phyloP scores from a whole-genome alignment of 2,797 vertebrate species.

The Hippopotamyrus pictus region DNA sequence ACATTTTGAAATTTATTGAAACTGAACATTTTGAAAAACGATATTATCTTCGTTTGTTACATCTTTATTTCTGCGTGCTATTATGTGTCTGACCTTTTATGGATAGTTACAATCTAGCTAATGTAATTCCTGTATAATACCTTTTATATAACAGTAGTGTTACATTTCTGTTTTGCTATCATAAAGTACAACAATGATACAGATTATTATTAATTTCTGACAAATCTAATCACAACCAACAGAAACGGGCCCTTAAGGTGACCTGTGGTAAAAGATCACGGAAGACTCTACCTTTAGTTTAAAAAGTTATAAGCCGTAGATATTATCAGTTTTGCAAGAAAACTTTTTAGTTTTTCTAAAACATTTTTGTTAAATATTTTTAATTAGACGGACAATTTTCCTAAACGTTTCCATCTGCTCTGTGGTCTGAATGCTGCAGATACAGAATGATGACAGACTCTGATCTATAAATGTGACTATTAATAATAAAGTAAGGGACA shows the following conservation, averaged over 20 bases:
- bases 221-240: slow-evolving; percentile 13
- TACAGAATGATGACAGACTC: background rate
- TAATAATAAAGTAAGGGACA: background rate
- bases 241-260: slow-evolving; percentile 13
- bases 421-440: background rate
- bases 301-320: background rate
- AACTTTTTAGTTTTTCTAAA: background rate
- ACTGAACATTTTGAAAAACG: background rate
- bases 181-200: background rate
- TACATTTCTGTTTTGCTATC: background rate
- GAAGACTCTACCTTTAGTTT: slow-evolving; percentile 22
- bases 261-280: slow-evolving; percentile 13
- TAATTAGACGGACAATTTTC: background rate
- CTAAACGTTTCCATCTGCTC: background rate
- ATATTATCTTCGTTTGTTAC: background rate
- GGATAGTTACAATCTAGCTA: background rate
- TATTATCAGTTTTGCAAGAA: background rate
- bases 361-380: background rate
- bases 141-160: background rate
- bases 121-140: background rate
- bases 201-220: slow-evolving; percentile 6
- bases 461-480: background rate
- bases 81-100: background rate
- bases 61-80: background rate
- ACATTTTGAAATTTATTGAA: background rate